Evolutionary conservation across 2,888 invertebrate genomes (phyloP).

Genomic region (Busseola fusca): DNA sequence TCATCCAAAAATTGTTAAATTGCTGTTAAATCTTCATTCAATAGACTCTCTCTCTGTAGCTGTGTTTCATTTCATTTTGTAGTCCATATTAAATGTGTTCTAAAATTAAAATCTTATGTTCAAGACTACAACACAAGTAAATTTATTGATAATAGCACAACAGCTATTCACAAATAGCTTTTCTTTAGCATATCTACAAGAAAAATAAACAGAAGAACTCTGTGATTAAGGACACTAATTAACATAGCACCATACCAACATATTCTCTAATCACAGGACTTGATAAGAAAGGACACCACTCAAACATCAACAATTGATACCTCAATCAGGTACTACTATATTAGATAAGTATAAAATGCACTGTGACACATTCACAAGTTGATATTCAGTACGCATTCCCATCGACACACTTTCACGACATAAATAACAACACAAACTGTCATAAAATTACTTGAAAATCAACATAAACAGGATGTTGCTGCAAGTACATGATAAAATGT

Average conservation of each 20-base stretch:
- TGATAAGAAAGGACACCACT: constrained; percentile 35
- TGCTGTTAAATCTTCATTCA: not conserved
- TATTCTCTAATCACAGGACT: constrained; percentile 45
- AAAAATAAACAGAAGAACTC: not conserved
- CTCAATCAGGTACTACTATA: constrained; percentile 35
- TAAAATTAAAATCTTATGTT: not conserved
- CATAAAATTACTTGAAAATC: constrained; percentile 8
- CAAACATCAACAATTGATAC: constrained; percentile 44
- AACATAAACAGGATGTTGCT: constrained; percentile 40
- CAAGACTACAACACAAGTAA: not conserved
- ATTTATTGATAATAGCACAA: constrained; percentile 7
- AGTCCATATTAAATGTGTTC: not conserved
- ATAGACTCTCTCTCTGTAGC: not conserved
- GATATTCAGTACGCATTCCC: constrained; percentile 73
- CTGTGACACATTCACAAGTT: constrained; percentile 60
- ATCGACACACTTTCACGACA: constrained; percentile 79
- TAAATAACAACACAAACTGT: constrained; percentile 20
- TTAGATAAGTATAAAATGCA: constrained; percentile 43
- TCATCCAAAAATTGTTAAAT: not conserved
- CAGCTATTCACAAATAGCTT: not conserved
- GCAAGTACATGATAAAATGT: constrained; percentile 12
- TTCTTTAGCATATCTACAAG: not conserved
- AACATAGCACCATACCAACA: constrained; percentile 59
- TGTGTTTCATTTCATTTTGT: no score
- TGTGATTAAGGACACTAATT: not conserved